Evolutionary conservation across 1,140 invertebrate genomes (phyloP).

Genomic region (Hyles euphorbiae): DNA sequence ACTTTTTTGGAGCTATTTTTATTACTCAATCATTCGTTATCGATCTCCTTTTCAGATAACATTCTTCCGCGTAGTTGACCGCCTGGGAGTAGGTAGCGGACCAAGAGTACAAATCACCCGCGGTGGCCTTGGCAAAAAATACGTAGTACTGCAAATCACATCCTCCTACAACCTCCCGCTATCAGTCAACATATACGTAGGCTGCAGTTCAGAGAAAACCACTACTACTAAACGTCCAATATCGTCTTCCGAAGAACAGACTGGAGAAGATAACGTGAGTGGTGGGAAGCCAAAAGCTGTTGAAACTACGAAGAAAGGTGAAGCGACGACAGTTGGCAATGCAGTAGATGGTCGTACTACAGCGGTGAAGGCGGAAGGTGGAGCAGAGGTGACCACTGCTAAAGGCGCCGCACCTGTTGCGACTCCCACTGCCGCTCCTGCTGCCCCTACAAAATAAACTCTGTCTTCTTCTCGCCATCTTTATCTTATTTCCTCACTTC

Average conservation of each 20-base stretch:
- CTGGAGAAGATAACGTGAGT: neutral
- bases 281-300: neutral
- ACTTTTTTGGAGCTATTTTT: no score
- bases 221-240: neutral
- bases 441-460: neutral
- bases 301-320: conserved; percentile 5
- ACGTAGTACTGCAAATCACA: conserved; percentile 31
- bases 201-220: conserved; percentile 28
- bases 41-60: conserved; percentile 43
- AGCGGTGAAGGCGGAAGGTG: neutral
- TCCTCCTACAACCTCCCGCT: conserved; percentile 44
- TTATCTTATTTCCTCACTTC: no score
- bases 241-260: neutral
- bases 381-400: neutral
- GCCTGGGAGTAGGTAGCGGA: conserved; percentile 43
- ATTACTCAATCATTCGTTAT: no score
- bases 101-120: conserved; percentile 40
- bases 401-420: neutral
- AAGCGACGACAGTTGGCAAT: neutral
- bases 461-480: no score
- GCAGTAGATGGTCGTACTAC: neutral
- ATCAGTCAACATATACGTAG: conserved; percentile 53
- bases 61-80: conserved; percentile 47
- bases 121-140: conserved; percentile 45
- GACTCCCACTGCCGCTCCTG: neutral